A percentile compares a stretch with the other conserved stretches of the same genome.
These are phyloP conservation scores for Vespertilio murinus DNA, from an alignment of 2,797 vertebrate genomes.

Conservation along the genomic window DNA sequence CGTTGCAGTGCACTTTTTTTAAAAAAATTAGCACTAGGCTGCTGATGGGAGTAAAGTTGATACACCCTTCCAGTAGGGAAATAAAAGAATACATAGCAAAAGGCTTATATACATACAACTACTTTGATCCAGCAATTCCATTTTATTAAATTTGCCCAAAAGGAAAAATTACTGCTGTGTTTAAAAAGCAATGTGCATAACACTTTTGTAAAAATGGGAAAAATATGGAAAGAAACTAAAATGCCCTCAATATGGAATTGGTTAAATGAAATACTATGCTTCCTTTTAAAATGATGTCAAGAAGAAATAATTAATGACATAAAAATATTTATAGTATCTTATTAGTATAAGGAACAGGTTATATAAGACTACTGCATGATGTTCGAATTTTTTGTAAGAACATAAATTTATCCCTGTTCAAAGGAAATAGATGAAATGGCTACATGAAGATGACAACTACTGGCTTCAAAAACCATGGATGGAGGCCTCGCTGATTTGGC, in stretches of 20 bases:
- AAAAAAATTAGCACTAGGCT: not conserved
- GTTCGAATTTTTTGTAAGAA: not conserved
- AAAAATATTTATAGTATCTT: slow-evolving; percentile 13
- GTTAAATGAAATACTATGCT: slow-evolving; percentile 35
- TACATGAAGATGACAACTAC: not conserved
- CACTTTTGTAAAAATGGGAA: slow-evolving; percentile 57
- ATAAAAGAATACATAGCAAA: not conserved
- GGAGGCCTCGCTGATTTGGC: not conserved
- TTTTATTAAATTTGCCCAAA: slow-evolving; percentile 35
- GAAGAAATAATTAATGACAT: not conserved
- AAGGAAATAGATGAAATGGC: not conserved
- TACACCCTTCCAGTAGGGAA: not conserved
- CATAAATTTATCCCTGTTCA: not conserved
- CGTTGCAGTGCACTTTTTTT: not conserved
- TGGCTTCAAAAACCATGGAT: not conserved
- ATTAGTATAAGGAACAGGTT: not conserved
- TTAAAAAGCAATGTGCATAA: slow-evolving; percentile 8
- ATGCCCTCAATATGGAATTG: slow-evolving; percentile 19
- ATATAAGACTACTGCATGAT: not conserved
- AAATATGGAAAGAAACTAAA: slow-evolving; percentile 53
- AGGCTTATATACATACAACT: not conserved
- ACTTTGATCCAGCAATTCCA: slow-evolving; percentile 35
- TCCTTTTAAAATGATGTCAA: slow-evolving; percentile 47
- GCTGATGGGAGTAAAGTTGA: not conserved
- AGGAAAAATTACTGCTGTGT: slow-evolving; percentile 40